phyloP scores from a whole-genome alignment of 1,140 invertebrate species.

The Aporrectodea caliginosa region DNA sequence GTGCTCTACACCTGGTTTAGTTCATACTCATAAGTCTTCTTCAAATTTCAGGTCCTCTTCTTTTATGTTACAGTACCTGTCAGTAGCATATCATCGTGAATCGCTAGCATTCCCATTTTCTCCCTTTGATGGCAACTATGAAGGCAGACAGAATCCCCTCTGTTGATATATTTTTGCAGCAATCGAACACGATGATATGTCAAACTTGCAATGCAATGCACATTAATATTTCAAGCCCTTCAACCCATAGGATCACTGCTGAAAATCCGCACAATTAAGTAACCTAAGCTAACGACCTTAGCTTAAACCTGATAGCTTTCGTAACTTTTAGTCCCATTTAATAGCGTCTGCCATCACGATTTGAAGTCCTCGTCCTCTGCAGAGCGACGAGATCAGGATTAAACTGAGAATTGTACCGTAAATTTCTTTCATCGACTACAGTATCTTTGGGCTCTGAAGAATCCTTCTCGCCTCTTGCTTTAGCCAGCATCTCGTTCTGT shows the following conservation, averaged over 20 bases:
- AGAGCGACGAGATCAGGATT: conserved; percentile 64
- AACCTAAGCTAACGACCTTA: no score
- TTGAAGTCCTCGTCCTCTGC: not conserved
- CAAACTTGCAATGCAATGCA: not conserved
- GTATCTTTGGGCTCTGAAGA: conserved; percentile 37
- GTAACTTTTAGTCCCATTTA: not conserved
- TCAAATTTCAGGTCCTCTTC: no score
- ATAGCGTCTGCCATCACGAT: not conserved
- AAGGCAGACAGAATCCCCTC: no score
- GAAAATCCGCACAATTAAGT: not conserved
- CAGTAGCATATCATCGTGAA: no score
- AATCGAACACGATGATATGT: no score
- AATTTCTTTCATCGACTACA: conserved; percentile 55
- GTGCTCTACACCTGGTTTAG: no score
- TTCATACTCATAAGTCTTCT: no score
- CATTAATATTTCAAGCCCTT: not conserved
- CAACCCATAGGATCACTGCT: not conserved
- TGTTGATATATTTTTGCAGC: no score
- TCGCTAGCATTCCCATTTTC: no score
- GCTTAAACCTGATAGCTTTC: not conserved
- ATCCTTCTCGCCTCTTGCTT: conserved; percentile 60
- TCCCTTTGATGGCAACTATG: no score
- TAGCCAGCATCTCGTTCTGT: conserved; percentile 68
- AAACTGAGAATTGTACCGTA: conserved; percentile 88
- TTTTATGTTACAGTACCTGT: no score